A percentile compares a stretch with the other conserved stretches of the same genome.
Evolutionary conservation across 2,888 invertebrate genomes (phyloP).

Genomic region (Drepanosiphum platanoidis): DNA sequence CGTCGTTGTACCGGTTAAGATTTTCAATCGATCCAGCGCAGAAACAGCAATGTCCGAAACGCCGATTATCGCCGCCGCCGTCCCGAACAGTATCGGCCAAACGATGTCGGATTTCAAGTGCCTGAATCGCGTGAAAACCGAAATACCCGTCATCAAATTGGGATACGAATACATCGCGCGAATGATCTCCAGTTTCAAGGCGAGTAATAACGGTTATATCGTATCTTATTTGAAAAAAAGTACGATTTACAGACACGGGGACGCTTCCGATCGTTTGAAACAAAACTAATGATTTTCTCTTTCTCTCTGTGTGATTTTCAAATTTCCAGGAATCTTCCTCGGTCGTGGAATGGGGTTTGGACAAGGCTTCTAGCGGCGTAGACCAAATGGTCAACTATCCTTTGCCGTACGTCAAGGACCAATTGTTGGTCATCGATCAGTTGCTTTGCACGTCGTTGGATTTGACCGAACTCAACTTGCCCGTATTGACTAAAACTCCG

Average conservation of each 20-base stretch:
- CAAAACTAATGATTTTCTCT: background rate
- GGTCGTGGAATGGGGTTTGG: slow-evolving; percentile 29
- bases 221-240: too few relatives aligned
- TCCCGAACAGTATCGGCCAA: too few relatives aligned
- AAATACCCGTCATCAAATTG: slow-evolving; percentile 39
- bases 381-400: slow-evolving; percentile 18
- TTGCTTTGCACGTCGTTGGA: slow-evolving; percentile 39
- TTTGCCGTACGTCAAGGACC: slow-evolving; percentile 18
- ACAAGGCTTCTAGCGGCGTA: slow-evolving; percentile 19
- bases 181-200: background rate
- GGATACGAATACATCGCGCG: slow-evolving; percentile 29
- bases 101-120: background rate
- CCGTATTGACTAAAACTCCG: slow-evolving; percentile 39
- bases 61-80: background rate
- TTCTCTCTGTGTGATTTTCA: background rate
- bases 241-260: too few relatives aligned
- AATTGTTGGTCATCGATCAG: slow-evolving; percentile 21
- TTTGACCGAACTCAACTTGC: slow-evolving; percentile 37
- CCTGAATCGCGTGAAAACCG: slow-evolving; percentile 28
- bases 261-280: too few relatives aligned
- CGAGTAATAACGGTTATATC: too few relatives aligned
- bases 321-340: slow-evolving; percentile 26
- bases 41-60: background rate
- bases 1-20: too few relatives aligned
- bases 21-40: too few relatives aligned